Percentiles rank a stretch among this genome's conserved stretches.
phyloP scores from a whole-genome alignment of 2,888 invertebrate species.

The Hydrotaea diabolus region DNA sequence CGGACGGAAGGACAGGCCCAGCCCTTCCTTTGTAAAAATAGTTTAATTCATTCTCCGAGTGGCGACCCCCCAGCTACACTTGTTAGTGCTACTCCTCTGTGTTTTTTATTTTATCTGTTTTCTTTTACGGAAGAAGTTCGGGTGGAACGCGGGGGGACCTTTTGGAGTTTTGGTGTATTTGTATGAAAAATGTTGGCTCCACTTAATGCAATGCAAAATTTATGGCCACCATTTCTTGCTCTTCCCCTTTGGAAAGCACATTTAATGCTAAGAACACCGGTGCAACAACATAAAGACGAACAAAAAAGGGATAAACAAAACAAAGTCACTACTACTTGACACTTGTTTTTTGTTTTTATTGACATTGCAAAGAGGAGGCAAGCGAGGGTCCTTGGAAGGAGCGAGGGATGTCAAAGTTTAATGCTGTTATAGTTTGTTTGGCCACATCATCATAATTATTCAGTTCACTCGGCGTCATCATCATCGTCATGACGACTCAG shows the following conservation, averaged over 20 bases:
- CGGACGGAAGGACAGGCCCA: too few relatives aligned
- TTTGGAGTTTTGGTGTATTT: background rate
- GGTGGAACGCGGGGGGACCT: conserved; percentile 6
- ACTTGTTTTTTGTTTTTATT: background rate
- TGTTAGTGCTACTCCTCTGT: conserved; percentile 13
- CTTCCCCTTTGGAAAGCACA: conserved; percentile 47
- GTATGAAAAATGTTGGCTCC: conserved; percentile 26
- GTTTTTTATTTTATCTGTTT: too few relatives aligned
- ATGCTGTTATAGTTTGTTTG: conserved; percentile 13
- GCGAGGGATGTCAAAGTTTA: background rate
- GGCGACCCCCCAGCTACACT: conserved; percentile 7
- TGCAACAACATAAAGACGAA: background rate
- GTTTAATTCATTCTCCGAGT: background rate
- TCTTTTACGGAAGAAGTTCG: too few relatives aligned
- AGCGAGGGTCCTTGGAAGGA: too few relatives aligned
- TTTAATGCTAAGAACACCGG: conserved; percentile 23
- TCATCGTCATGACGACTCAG: conserved; percentile 36
- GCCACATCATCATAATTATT: background rate
- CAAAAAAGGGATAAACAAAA: background rate
- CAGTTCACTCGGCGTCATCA: background rate
- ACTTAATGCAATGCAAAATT: conserved; percentile 72
- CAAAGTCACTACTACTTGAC: background rate
- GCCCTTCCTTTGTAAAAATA: background rate
- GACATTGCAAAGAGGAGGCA: background rate
- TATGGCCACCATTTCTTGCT: conserved; percentile 74